Conservation (phyloP, 2,797 vertebrate genomes). For the Chelonia mydas region DNA sequence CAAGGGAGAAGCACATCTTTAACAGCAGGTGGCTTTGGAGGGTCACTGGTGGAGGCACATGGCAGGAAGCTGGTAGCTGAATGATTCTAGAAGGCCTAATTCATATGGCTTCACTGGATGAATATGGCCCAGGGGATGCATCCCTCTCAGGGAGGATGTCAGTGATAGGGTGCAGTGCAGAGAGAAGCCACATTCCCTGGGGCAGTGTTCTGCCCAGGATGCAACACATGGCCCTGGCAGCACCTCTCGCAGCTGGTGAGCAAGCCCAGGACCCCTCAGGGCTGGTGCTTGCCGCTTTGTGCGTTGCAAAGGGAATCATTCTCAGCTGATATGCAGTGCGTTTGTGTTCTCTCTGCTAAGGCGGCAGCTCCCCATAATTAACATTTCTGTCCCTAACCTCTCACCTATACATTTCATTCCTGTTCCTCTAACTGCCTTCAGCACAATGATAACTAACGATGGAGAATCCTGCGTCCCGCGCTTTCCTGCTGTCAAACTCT, state of each 20-base stretch:
- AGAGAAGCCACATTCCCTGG: neutral
- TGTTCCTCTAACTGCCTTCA: neutral
- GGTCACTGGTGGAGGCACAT: neutral
- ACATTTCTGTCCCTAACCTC: neutral
- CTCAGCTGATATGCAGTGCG: too few relatives aligned
- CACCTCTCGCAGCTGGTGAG: neutral
- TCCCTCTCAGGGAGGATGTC: neutral
- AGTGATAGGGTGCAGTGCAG: neutral
- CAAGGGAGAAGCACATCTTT: neutral
- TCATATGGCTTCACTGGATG: neutral
- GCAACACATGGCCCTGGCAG: neutral
- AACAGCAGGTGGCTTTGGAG: neutral
- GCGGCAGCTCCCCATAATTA: neutral
- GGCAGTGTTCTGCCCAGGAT: neutral
- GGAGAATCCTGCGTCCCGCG: neutral
- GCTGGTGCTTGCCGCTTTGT: neutral
- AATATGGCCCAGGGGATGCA: neutral
- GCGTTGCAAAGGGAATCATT: neutral
- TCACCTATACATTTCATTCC: neutral
- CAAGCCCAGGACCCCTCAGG: neutral
- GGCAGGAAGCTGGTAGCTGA: neutral
- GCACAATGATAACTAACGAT: neutral
- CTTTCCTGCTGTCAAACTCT: neutral
- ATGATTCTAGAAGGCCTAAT: neutral
- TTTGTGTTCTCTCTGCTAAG: neutral